Evolutionary conservation across 2,113 vertebrate species (phyloP).

Genomic region (Oncorhynchus keta): DNA sequence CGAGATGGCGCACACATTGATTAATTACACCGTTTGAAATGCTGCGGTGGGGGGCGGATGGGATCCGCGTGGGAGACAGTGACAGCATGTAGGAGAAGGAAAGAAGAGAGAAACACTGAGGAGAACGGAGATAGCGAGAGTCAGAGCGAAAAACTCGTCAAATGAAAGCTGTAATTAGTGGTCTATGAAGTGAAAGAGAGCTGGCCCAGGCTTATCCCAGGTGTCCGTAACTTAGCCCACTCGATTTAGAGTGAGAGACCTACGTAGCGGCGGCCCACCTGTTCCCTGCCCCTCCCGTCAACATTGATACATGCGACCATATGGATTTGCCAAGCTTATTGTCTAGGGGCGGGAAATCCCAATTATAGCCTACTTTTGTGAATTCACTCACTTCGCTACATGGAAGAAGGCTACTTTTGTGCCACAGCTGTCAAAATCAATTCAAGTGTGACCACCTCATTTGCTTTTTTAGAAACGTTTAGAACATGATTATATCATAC

Average conservation of each 20-base stretch:
- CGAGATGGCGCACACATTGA: slow-evolving; percentile 52
- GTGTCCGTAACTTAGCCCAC: background rate
- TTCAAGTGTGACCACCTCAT: background rate
- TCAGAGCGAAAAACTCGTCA: slow-evolving; percentile 20
- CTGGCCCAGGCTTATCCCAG: background rate
- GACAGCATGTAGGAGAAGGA: slow-evolving; percentile 36
- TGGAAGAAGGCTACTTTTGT: background rate
- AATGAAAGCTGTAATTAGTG: slow-evolving; percentile 66
- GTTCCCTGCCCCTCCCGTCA: too few species aligned
- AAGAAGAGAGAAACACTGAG: slow-evolving; percentile 11
- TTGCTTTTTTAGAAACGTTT: too few species aligned
- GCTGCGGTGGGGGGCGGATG: slow-evolving; percentile 49
- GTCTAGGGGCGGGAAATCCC: background rate
- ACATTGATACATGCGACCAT: too few species aligned
- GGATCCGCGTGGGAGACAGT: slow-evolving; percentile 35
- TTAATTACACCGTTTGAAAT: slow-evolving; percentile 76
- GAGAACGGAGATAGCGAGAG: slow-evolving; percentile 6
- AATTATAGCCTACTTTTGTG: background rate
- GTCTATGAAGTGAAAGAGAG: background rate
- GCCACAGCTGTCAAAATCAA: background rate
- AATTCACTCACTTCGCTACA: too few species aligned
- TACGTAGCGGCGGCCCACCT: too few species aligned
- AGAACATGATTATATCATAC: too few species aligned
- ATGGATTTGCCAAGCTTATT: too few species aligned
- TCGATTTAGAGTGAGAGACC: background rate